Conservation (phyloP, 1,140 invertebrate species). For the Papilio dardanus region DNA sequence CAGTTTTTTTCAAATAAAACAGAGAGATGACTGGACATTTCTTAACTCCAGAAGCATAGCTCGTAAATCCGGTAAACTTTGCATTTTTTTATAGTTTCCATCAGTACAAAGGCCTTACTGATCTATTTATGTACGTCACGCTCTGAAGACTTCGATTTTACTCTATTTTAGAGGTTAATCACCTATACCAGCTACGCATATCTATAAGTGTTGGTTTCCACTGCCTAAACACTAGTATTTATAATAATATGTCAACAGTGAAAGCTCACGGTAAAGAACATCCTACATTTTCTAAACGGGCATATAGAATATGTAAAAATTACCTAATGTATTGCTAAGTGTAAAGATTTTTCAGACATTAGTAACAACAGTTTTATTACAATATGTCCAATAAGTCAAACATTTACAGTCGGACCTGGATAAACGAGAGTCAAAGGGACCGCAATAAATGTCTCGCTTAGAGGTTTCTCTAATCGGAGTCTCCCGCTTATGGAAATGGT, state of each 20-base stretch:
- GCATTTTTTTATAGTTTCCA: neutral
- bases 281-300: no score
- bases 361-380: no score
- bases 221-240: neutral
- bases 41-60: neutral
- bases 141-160: slow-evolving; percentile 10
- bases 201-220: neutral
- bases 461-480: no score
- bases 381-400: no score
- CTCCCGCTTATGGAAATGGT: slow-evolving; percentile 66
- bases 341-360: no score
- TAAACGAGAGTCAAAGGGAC: no score
- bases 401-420: no score
- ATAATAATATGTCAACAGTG: no score
- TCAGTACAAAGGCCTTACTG: slow-evolving; percentile 2
- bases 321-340: no score
- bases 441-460: no score
- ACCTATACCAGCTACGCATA: neutral
- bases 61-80: neutral
- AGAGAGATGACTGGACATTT: neutral
- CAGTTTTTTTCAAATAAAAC: neutral
- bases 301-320: no score
- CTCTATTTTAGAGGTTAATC: slow-evolving; percentile 12
- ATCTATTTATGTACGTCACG: slow-evolving; percentile 3
- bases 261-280: no score